These are phyloP conservation scores for Craseonycteris thonglongyai DNA, from an alignment of 2,113 vertebrate genomes.

Conservation along the genomic window DNA sequence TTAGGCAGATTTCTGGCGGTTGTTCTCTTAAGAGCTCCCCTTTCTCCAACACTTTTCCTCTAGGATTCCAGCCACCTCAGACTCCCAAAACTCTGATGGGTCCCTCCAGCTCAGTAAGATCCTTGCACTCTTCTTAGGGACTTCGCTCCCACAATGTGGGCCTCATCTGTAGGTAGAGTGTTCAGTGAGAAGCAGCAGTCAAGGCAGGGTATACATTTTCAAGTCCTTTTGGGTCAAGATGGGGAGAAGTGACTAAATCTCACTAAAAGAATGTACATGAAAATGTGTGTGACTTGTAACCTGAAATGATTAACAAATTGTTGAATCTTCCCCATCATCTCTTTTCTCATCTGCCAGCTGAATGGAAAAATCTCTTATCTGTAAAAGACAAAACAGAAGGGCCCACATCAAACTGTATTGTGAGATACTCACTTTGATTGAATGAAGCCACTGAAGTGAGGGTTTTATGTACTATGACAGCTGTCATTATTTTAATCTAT, in stretches of 20 bases:
- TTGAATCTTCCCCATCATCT: background rate
- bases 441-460: background rate
- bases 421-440: background rate
- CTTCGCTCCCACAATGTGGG: background rate
- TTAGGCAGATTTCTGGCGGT: background rate
- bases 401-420: background rate
- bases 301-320: background rate
- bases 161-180: background rate
- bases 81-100: background rate
- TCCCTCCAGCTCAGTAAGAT: background rate
- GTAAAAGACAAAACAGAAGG: background rate
- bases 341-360: background rate
- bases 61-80: background rate
- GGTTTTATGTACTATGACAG: background rate
- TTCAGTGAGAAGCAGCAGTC: background rate
- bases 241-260: background rate
- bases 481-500: background rate
- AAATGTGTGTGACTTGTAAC: background rate
- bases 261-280: background rate
- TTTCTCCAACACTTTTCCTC: background rate
- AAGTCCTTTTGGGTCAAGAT: background rate
- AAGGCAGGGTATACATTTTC: background rate
- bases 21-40: background rate
- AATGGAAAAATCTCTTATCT: background rate
- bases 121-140: background rate